Percentiles rank a stretch among this genome's conserved stretches.
phyloP scores from a whole-genome alignment of 2,113 vertebrate genomes.

The Grantiella picta region DNA sequence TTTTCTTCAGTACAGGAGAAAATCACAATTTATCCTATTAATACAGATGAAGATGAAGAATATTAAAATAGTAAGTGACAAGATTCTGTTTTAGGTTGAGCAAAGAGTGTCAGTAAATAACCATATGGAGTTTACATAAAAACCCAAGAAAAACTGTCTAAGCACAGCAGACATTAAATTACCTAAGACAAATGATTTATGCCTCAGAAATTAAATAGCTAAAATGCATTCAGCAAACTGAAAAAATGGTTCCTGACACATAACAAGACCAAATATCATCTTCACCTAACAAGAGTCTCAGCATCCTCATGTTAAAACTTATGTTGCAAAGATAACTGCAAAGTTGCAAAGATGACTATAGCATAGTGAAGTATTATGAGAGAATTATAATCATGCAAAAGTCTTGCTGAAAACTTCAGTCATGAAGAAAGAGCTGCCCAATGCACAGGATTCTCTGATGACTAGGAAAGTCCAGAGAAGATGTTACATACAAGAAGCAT shows the following conservation, averaged over 20 bases:
- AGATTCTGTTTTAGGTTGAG: background rate
- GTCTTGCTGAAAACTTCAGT: background rate
- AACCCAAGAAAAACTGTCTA: background rate
- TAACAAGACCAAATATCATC: background rate
- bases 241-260: background rate
- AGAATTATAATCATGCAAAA: background rate
- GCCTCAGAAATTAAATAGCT: background rate
- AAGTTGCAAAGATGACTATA: too few relatives aligned
- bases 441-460: background rate
- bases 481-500: background rate
- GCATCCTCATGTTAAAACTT: background rate
- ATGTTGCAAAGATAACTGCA: background rate
- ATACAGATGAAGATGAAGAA: background rate
- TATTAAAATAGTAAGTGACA: background rate
- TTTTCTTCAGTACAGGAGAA: background rate
- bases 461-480: background rate
- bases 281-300: background rate
- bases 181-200: background rate
- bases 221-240: background rate
- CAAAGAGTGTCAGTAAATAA: background rate
- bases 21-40: background rate
- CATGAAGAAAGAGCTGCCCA: background rate
- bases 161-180: background rate
- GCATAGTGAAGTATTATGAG: rapidly evolving
- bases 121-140: background rate